phyloP scores from a whole-genome alignment of 2,888 invertebrate genomes.

The Cheiracanthium punctorium region DNA sequence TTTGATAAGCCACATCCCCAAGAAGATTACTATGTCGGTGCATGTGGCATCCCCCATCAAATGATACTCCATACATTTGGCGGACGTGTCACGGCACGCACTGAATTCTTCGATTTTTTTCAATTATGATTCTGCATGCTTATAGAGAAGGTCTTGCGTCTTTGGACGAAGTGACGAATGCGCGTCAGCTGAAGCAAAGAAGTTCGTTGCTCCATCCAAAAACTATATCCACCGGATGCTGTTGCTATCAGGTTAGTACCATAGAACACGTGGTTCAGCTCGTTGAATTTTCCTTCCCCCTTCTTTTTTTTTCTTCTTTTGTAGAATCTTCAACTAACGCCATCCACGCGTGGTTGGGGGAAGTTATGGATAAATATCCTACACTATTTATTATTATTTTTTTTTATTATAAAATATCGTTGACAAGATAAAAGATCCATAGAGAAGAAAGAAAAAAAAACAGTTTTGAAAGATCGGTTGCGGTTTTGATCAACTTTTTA shows the following conservation, averaged over 20 bases:
- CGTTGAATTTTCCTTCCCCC: no score
- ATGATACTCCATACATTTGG: not conserved
- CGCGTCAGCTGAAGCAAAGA: constrained; percentile 25
- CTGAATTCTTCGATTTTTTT: not conserved
- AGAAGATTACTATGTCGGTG: no score
- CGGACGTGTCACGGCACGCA: not conserved
- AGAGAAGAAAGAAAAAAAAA: no score
- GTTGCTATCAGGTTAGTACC: constrained; percentile 50
- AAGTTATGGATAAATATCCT: not conserved
- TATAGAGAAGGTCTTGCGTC: no score
- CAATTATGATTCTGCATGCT: no score
- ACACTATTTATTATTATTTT: not conserved
- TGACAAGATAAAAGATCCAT: not conserved
- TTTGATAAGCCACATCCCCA: no score
- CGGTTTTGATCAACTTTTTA: no score
- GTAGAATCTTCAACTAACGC: constrained; percentile 22
- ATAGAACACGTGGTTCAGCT: constrained; percentile 46
- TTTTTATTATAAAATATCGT: not conserved
- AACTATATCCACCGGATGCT: constrained; percentile 47
- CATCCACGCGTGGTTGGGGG: constrained; percentile 40
- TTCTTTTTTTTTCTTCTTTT: constrained; percentile 17
- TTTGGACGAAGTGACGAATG: constrained; percentile 40
- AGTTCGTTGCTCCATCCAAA: constrained; percentile 44
- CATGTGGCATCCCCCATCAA: no score
- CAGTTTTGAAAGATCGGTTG: no score